phyloP scores from a whole-genome alignment of 2,888 invertebrate species.

The Pterostichus niger region DNA sequence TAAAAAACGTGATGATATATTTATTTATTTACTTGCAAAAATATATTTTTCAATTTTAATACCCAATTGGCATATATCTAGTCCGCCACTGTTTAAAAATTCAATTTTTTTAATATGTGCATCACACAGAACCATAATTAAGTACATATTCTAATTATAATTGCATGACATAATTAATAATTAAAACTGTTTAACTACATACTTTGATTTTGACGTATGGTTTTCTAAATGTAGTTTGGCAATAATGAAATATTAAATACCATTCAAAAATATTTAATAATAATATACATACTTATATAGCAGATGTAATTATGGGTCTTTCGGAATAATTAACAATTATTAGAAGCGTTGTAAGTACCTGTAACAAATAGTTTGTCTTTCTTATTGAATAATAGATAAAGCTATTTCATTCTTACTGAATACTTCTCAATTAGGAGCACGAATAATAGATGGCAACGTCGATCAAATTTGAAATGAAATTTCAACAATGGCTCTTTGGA shows the following conservation, averaged over 20 bases:
- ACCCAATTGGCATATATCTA: no score
- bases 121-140: no score
- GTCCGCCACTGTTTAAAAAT: no score
- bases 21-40: no score
- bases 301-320: conserved; percentile 9
- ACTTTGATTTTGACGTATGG: background rate
- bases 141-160: conserved; percentile 8
- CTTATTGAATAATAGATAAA: conserved; percentile 34
- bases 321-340: conserved; percentile 31
- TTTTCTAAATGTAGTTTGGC: conserved; percentile 22
- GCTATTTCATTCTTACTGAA: conserved; percentile 4
- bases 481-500: conserved; percentile 45
- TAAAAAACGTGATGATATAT: no score
- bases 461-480: conserved; percentile 42
- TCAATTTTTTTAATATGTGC: no score
- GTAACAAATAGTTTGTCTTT: conserved; percentile 26
- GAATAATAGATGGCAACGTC: conserved; percentile 48
- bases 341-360: conserved; percentile 31
- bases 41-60: no score
- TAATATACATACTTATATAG: conserved; percentile 24
- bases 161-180: conserved; percentile 42
- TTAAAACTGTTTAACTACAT: background rate
- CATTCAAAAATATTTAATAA: conserved; percentile 36
- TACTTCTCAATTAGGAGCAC: conserved; percentile 40
- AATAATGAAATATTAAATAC: conserved; percentile 21